Percentiles rank a stretch among this genome's conserved stretches.
Evolutionary conservation across 1,140 invertebrate species (phyloP).

Genomic region (Ceratitis capitata): DNA sequence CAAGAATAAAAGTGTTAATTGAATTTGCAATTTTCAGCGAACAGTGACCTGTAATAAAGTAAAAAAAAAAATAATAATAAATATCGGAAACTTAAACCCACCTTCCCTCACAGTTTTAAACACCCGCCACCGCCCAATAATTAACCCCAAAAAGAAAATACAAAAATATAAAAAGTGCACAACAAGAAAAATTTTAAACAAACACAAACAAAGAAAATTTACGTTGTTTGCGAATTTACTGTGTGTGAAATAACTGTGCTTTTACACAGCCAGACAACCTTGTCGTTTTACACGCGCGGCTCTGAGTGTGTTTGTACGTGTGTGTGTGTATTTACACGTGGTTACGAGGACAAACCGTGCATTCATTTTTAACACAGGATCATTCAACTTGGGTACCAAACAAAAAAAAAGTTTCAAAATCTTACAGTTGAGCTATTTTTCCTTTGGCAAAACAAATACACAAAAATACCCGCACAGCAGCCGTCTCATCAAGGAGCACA

Average conservation of each 20-base stretch:
- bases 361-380: neutral
- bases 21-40: neutral
- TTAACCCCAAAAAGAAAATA: neutral
- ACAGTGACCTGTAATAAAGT: neutral
- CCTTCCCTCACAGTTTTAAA: neutral
- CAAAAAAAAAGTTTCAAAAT: neutral
- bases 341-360: neutral
- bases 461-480: neutral
- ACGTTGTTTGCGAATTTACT: neutral
- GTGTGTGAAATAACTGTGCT: neutral
- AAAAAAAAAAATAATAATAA: neutral
- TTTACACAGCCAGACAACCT: neutral
- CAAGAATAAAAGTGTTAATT: neutral
- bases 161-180: no score
- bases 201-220: neutral
- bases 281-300: neutral
- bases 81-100: neutral
- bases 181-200: neutral
- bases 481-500: neutral
- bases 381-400: neutral
- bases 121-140: neutral
- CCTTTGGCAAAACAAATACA: neutral
- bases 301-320: neutral
- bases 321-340: neutral
- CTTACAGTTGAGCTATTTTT: neutral